Evolutionary conservation across 2,797 vertebrate species (phyloP).

Genomic region (Carcharodon carcharias): DNA sequence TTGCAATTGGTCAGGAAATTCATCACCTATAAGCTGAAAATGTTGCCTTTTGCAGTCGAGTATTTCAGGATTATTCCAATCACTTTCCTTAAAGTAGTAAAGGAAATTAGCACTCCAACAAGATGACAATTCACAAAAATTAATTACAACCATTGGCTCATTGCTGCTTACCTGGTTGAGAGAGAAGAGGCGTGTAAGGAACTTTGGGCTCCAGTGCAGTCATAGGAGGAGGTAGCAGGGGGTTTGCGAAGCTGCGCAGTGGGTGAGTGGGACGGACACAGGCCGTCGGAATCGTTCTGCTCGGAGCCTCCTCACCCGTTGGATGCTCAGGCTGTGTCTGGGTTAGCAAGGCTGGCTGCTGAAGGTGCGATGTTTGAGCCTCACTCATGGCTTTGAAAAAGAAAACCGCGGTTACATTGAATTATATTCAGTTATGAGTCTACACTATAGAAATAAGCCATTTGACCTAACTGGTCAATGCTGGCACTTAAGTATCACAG

Average conservation of each 20-base stretch:
- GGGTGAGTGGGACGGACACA: slow-evolving; percentile 83
- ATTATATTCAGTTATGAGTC: background rate
- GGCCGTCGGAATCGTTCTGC: slow-evolving; percentile 80
- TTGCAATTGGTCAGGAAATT: background rate
- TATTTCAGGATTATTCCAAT: background rate
- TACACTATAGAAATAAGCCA: background rate
- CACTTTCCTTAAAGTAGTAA: background rate
- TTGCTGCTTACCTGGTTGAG: slow-evolving; percentile 69
- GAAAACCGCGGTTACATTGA: background rate
- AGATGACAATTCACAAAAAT: background rate
- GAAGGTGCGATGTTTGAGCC: slow-evolving; percentile 47
- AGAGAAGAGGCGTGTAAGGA: slow-evolving; percentile 71
- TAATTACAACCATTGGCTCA: background rate
- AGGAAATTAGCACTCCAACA: background rate
- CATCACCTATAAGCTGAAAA: background rate
- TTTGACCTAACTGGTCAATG: background rate
- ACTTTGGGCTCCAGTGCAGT: slow-evolving; percentile 83
- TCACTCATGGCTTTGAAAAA: slow-evolving; percentile 56
- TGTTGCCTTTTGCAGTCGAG: background rate
- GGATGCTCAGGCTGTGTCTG: slow-evolving; percentile 62
- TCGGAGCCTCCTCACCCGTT: slow-evolving; percentile 60
- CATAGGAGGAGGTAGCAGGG: slow-evolving; percentile 83
- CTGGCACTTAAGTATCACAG: background rate
- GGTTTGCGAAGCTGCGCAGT: slow-evolving; percentile 82
- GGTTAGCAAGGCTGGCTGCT: slow-evolving; percentile 64